Base-by-base conservation (phyloP, 2,113 vertebrate species). In the Pitta sordida region DNA sequence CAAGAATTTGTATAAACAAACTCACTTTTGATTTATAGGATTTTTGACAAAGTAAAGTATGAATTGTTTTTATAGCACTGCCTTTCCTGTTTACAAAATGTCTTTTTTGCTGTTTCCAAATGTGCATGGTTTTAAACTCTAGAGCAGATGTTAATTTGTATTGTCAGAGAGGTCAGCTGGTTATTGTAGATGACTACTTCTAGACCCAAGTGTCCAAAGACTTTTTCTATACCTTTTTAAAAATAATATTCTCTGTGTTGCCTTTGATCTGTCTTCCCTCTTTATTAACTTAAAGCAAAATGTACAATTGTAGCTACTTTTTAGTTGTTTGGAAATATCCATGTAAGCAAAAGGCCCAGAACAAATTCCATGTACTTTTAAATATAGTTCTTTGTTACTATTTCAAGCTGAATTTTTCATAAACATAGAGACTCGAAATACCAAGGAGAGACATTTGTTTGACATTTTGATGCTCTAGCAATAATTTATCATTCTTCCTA, bases 361-460 rank as follows among this genome's bases (percentile, higher is more conserved):
- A 79, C 11, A 68, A 90, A 29, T 78, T 48, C 22, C n/a, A 62
- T 39, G 10, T 83, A 12, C 16, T 92, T 92, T 95, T 80, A 77
- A 87, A 79, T 14, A 39, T 5, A 71, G 15, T 26, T 78, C 46
- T 87, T 74, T 86, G 64, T 89, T 85, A 46, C 13, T 53, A 49
- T 86, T 91, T 92, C 20, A 46, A 37, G 17, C 51, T 87, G 20
- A 4, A 74, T 74, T 77, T 86, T 82, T 75, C 43, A 62, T 91
- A 94, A 92, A 74, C 74, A 86, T 13, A 56, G 80, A 46, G 41
- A 64, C 49, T 74, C 5, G 3, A 21, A 83, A 68, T 43, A 76
- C 34, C 37, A 73, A 68, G 62, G 82, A 70, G 48, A 94, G 55
- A 86, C 27, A 69, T 88, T 81, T 97, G 67, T 94, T 92, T 90